Evolutionary conservation across 2,888 invertebrate genomes (phyloP).

Genomic region (Serrognathus titanus): DNA sequence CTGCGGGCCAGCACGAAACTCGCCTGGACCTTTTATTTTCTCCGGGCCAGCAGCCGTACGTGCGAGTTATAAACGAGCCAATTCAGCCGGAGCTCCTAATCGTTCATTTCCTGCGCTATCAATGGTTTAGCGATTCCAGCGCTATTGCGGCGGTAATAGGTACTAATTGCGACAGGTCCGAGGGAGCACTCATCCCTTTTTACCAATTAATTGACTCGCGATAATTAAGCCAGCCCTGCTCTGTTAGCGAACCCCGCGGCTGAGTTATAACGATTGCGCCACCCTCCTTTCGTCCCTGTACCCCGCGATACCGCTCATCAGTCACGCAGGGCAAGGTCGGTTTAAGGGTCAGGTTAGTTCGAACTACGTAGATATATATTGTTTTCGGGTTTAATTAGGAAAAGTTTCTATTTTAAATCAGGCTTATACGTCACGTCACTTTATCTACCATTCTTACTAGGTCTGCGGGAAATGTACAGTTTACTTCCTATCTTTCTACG

Average conservation of each 20-base stretch:
- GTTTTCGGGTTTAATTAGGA: conserved; percentile 4
- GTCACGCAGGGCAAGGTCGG: conserved; percentile 1
- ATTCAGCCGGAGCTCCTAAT: conserved; percentile 15
- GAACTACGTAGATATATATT: not conserved
- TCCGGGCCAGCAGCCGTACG: not conserved
- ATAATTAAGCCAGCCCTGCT: conserved; percentile 47
- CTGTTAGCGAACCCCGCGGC: conserved; percentile 39
- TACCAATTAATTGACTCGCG: conserved; percentile 48
- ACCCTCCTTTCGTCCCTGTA: conserved; percentile 12
- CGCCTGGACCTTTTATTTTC: not conserved
- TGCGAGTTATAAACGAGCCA: conserved; percentile 16
- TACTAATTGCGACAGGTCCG: conserved; percentile 42
- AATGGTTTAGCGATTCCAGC: conserved; percentile 29
- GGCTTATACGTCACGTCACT: too few relatives aligned
- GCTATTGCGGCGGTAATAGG: conserved; percentile 37
- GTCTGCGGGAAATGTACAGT: too few relatives aligned
- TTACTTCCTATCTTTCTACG: too few relatives aligned
- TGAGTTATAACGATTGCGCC: conserved; percentile 37
- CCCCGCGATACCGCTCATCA: conserved; percentile 11
- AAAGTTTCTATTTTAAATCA: not conserved
- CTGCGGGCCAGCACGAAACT: too few relatives aligned
- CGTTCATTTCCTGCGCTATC: conserved; percentile 22
- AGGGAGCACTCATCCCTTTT: conserved; percentile 38
- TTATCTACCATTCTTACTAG: too few relatives aligned
- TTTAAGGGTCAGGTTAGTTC: not conserved